phyloP scores from a whole-genome alignment of 2,797 vertebrate species.

The Percopsis omiscomaycus region DNA sequence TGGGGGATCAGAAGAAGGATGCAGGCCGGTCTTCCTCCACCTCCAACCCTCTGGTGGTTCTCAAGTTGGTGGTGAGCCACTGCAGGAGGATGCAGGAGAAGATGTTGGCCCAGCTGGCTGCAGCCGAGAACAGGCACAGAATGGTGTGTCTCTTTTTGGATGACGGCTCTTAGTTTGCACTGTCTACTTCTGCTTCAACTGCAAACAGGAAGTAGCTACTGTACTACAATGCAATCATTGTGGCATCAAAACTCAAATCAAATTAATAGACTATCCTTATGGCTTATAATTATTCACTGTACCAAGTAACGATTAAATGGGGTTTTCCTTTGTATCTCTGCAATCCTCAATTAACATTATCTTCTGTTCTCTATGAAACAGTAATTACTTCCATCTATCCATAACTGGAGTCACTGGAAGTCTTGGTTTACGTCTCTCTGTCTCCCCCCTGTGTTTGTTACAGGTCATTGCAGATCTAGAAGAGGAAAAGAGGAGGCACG shows the following conservation, averaged over 20 bases:
- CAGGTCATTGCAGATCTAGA: constrained; percentile 97
- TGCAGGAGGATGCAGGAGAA: constrained; percentile 97
- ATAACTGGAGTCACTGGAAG: background rate
- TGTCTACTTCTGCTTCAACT: too few relatives aligned
- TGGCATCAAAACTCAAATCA: too few relatives aligned
- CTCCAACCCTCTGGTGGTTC: constrained; percentile 86
- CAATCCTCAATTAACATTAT: too few relatives aligned
- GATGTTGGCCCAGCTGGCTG: constrained; percentile 92
- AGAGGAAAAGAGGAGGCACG: constrained; percentile 90
- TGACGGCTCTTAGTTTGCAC: background rate
- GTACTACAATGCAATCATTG: too few relatives aligned
- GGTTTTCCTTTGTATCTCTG: too few relatives aligned
- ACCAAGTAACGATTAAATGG: too few relatives aligned
- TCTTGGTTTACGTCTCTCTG: constrained; percentile 34
- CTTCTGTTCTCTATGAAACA: too few relatives aligned
- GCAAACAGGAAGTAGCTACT: background rate
- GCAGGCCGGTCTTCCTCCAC: constrained; percentile 75
- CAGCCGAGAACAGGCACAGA: constrained; percentile 91
- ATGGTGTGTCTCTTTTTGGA: constrained; percentile 72
- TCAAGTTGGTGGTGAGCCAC: constrained; percentile 93
- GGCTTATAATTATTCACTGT: too few relatives aligned
- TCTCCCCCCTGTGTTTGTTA: constrained; percentile 50
- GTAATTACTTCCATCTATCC: constrained; percentile 7
- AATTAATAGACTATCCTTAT: too few relatives aligned
- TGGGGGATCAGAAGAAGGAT: constrained; percentile 77